phyloP scores from a whole-genome alignment of 2,888 invertebrate genomes.

The Amphiduros pacificus region DNA sequence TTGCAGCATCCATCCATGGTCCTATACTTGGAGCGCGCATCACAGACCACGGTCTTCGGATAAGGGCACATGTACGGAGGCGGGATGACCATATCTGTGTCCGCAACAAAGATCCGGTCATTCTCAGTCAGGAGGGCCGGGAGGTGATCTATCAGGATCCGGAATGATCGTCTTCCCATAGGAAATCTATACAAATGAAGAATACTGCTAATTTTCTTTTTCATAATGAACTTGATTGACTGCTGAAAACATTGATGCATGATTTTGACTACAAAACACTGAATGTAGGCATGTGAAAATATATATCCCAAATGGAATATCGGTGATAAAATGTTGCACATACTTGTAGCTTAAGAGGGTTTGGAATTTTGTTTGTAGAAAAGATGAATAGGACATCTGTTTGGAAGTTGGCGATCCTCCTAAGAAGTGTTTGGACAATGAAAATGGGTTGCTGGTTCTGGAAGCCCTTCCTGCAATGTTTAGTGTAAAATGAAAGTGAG shows the following conservation, averaged over 20 bases:
- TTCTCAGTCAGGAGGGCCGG: neutral
- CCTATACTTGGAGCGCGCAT: conserved; percentile 5
- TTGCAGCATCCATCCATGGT: conserved; percentile 38
- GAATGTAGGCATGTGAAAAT: too few species aligned
- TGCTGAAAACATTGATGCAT: too few species aligned
- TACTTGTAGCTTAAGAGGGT: conserved; percentile 2
- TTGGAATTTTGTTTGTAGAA: neutral
- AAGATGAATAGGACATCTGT: conserved; percentile 12
- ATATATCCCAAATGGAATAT: too few species aligned
- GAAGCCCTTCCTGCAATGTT: too few species aligned
- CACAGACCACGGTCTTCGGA: conserved; percentile 13
- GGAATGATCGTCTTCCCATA: neutral
- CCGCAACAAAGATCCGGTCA: neutral
- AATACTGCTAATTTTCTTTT: neutral
- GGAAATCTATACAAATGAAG: neutral
- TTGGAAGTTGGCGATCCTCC: too few species aligned
- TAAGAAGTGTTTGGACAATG: too few species aligned
- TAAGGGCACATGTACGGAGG: neutral
- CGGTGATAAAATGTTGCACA: neutral
- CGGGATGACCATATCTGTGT: neutral
- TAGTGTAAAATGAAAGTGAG: too few species aligned
- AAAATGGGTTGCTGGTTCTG: too few species aligned
- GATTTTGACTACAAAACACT: too few species aligned
- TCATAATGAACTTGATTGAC: too few species aligned
- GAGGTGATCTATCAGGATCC: neutral